Evolutionary conservation across 92 coral and sea anemone species (phyloP), one percentile per base, ranked within the genome.

Genomic region (Parazoanthus atlanticus): DNA sequence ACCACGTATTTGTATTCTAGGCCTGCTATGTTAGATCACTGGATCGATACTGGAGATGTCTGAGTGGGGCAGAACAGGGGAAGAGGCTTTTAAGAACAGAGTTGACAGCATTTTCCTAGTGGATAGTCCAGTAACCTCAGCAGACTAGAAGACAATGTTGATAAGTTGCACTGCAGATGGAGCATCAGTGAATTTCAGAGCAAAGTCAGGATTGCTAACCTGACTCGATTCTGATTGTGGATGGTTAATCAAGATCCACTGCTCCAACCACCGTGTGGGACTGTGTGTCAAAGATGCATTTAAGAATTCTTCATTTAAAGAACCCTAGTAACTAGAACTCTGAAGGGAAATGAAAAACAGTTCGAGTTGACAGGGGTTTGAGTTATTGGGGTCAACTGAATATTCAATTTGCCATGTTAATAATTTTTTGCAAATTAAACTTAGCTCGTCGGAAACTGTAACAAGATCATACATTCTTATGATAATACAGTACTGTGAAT

Each of bases 201-300:
- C 46, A 79, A 80, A 32, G 12, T 23, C 28, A n/a, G 71, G 89
- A 2, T 36, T 86, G 78, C 70, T 74, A 29, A 52, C 80, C 28
- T 66, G 58, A 21, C 83, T 75, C 74, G 84, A 86, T 10, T 16
- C 71, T 19, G 85, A 76, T 28, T 43, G 73, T 46, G 85, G 85
- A 25, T 81, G 74, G 54, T 67, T 81, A 11, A 54, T 76, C 3
- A 76, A 36, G 16, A 36, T 76, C 26, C 80, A 76, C 25, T 76
- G 80, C 80, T 34, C 81, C 19, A 77, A 77, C 46, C 81, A 77
- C 19, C 64, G 34, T 0, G 31, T 77, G 17, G 64, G 40, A 77
- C 81, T 77, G 30, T 58, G 30, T 30, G n/a, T 43, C 30, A 77
- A 41, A n/a, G 81, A 77, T 77, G 64, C 74, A 6, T 61, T 81